Conservation (phyloP, 2,797 vertebrate species). For the Argentina silus region DNA sequence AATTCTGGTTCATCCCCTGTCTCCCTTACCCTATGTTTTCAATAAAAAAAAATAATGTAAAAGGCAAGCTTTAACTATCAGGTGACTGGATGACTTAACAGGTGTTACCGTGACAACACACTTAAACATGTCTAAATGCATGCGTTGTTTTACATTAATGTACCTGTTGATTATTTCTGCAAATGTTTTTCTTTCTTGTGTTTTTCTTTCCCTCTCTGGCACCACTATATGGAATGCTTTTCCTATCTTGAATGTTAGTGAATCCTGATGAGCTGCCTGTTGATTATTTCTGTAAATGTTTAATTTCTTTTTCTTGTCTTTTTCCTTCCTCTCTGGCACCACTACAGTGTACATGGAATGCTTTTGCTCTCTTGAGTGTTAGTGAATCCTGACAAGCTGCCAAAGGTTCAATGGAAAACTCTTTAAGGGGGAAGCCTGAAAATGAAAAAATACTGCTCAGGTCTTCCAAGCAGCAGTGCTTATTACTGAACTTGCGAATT, state of each 20-base stretch:
- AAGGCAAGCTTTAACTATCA: neutral
- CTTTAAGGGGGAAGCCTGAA: neutral
- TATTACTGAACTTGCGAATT: slow-evolving; percentile 6
- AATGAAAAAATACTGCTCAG: slow-evolving; percentile 3
- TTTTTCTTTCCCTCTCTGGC: neutral
- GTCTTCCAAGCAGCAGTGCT: neutral
- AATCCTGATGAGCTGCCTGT: neutral
- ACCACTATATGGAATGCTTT: neutral
- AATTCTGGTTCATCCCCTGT: neutral
- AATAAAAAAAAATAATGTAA: neutral
- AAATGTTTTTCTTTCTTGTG: neutral
- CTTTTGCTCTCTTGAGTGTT: slow-evolving; percentile 22
- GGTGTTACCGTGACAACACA: neutral
- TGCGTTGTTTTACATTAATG: neutral
- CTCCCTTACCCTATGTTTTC: neutral
- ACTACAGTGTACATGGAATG: neutral
- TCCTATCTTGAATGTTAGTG: neutral
- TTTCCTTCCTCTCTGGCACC: neutral
- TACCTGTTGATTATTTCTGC: neutral
- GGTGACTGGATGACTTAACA: neutral
- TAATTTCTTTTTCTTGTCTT: slow-evolving; percentile 5
- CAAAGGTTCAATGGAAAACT: slow-evolving; percentile 2
- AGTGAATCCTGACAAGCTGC: neutral
- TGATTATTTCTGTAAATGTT: neutral
- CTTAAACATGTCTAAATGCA: neutral